Percentiles rank a stretch among this genome's conserved stretches.
Evolutionary conservation across 2,797 vertebrate genomes (phyloP).

Genomic region (Coregonus sp.): DNA sequence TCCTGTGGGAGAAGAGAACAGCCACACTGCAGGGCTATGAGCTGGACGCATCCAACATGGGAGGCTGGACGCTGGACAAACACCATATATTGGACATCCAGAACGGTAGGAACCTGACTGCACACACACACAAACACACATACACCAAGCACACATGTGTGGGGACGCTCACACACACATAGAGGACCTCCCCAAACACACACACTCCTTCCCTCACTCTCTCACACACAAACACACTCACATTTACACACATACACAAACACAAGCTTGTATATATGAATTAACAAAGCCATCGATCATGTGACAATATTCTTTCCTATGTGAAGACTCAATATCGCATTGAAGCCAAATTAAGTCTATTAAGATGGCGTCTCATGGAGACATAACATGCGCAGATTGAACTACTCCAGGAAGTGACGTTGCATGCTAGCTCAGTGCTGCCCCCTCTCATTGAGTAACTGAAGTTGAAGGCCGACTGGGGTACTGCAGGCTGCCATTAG

Average conservation of each 20-base stretch:
- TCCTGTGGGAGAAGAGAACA: conserved; percentile 96
- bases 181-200: background rate
- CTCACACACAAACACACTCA: background rate
- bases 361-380: too few species aligned
- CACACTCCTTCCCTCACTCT: background rate
- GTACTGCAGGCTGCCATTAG: too few species aligned
- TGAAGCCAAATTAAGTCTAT: too few species aligned
- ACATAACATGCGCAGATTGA: too few species aligned
- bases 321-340: too few species aligned
- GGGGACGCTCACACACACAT: background rate
- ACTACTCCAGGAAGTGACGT: too few species aligned
- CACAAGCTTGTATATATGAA: too few species aligned
- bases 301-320: too few species aligned
- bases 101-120: conserved; percentile 78
- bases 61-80: conserved; percentile 92
- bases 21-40: conserved; percentile 92
- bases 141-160: background rate
- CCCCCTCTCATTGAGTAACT: too few species aligned
- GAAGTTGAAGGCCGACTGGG: too few species aligned
- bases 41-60: conserved; percentile 95
- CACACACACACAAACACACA: background rate
- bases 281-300: too few species aligned
- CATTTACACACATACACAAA: background rate
- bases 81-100: conserved; percentile 95
- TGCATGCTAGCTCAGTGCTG: too few species aligned